A percentile compares a stretch with the other conserved stretches of the same genome.
Evolutionary conservation across 2,888 invertebrate genomes (phyloP).

Genomic region (Caenorhabditis wallacei): DNA sequence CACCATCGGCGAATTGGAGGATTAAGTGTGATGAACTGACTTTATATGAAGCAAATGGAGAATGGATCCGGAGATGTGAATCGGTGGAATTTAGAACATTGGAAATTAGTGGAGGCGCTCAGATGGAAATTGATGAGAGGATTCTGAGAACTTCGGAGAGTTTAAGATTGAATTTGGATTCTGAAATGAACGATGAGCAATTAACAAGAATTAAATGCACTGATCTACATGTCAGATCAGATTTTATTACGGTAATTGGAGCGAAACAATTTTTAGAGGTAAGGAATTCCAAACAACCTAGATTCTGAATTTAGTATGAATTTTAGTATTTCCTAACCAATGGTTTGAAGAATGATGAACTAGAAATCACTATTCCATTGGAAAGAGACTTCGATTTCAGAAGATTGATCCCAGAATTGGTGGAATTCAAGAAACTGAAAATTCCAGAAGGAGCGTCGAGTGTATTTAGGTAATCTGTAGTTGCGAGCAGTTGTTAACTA

Average conservation of each 20-base stretch:
- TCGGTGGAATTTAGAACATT: neutral
- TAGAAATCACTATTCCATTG: neutral
- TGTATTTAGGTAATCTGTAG: neutral
- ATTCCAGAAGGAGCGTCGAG: neutral
- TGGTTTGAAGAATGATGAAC: neutral
- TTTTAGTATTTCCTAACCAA: constrained; percentile 14
- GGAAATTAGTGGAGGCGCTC: neutral
- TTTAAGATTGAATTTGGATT: neutral
- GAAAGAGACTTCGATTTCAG: neutral
- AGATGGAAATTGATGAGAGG: neutral
- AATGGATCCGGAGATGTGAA: neutral
- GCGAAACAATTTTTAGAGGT: constrained; percentile 3
- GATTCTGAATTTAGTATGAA: neutral
- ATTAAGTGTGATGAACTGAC: constrained; percentile 5
- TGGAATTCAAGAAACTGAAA: neutral
- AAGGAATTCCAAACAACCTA: neutral
- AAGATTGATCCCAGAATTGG: neutral
- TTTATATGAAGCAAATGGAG: neutral
- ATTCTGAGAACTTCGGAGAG: neutral
- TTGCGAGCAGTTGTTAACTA: neutral
- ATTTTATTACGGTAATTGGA: neutral
- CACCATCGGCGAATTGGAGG: neutral
- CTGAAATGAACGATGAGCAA: constrained; percentile 17
- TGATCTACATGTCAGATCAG: neutral
- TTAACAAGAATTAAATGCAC: neutral